Percentiles rank a stretch among this genome's conserved stretches.
phyloP scores from a whole-genome alignment of 2,888 invertebrate species.

The Thecocarcelia acutangulata region DNA sequence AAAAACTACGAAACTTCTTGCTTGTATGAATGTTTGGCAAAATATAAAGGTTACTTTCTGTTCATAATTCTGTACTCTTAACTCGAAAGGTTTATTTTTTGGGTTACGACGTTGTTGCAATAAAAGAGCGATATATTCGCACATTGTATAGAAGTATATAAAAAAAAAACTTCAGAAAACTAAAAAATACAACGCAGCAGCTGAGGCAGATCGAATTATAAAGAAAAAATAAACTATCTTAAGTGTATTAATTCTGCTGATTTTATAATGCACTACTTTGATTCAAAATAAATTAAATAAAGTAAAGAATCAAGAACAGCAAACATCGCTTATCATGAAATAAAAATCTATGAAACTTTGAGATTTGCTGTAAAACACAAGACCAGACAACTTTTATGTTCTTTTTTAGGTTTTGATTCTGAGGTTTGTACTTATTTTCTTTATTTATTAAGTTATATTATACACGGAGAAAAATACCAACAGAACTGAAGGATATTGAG shows the following conservation, averaged over 20 bases:
- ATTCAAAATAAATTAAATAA: conserved; percentile 31
- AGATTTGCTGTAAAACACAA: conserved; percentile 34
- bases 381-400: conserved; percentile 51
- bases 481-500: too few species aligned
- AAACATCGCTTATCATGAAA: conserved; percentile 28
- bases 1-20: too few species aligned
- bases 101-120: too few species aligned
- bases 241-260: conserved; percentile 12
- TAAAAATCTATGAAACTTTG: conserved; percentile 51
- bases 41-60: too few species aligned
- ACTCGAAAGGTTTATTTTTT: too few species aligned
- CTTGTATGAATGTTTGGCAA: too few species aligned
- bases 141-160: too few species aligned
- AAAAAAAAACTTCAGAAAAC: background rate
- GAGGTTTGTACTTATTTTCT: conserved; percentile 37
- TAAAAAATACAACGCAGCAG: background rate
- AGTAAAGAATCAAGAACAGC: conserved; percentile 1
- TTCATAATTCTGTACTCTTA: too few species aligned
- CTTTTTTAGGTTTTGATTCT: conserved; percentile 41
- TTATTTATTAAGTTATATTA: background rate
- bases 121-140: too few species aligned
- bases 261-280: conserved; percentile 32
- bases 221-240: conserved; percentile 15
- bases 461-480: background rate
- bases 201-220: background rate